Percentiles rank a stretch among this genome's conserved stretches.
Evolutionary conservation across 2,797 vertebrate genomes (phyloP).

Genomic region (Gouania willdenowi): DNA sequence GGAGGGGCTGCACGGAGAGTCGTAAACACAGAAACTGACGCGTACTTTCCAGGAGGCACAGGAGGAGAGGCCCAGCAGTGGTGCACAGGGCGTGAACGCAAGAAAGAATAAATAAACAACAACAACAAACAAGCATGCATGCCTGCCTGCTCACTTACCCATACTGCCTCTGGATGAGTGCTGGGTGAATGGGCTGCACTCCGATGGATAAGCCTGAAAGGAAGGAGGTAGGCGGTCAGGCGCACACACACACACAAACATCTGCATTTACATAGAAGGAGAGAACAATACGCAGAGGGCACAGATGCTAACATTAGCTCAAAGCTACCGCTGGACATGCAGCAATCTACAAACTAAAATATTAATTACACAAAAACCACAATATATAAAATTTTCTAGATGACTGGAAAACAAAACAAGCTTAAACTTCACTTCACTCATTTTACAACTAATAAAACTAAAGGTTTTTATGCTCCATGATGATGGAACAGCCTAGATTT

Average conservation of each 20-base stretch:
- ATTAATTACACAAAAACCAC: no score
- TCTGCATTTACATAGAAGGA: conserved; percentile 73
- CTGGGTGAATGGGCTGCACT: conserved; percentile 91
- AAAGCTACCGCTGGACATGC: no score
- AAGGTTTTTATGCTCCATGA: no score
- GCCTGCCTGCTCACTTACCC: conserved; percentile 83
- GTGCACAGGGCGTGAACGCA: conserved; percentile 19
- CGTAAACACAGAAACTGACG: conserved; percentile 58
- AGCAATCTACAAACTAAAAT: no score
- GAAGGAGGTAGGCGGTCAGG: conserved; percentile 65
- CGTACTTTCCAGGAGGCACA: conserved; percentile 58
- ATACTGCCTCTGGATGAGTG: conserved; percentile 92
- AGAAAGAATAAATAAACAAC: no score
- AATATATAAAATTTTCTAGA: no score
- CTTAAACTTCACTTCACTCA: no score
- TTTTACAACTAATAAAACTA: no score
- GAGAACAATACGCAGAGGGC: conserved; percentile 71
- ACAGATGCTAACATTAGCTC: no score
- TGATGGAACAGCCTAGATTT: no score
- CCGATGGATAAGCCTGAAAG: conserved; percentile 88
- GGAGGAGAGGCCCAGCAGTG: conserved; percentile 38
- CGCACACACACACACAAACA: conserved; percentile 61
- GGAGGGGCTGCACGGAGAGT: conserved; percentile 41
- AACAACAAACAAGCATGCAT: conserved; percentile 54
- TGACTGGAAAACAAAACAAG: no score